Evolutionary conservation across 2,888 invertebrate genomes (phyloP), one percentile per base, ranked within the genome.

Genomic region (Meteorus colon): DNA sequence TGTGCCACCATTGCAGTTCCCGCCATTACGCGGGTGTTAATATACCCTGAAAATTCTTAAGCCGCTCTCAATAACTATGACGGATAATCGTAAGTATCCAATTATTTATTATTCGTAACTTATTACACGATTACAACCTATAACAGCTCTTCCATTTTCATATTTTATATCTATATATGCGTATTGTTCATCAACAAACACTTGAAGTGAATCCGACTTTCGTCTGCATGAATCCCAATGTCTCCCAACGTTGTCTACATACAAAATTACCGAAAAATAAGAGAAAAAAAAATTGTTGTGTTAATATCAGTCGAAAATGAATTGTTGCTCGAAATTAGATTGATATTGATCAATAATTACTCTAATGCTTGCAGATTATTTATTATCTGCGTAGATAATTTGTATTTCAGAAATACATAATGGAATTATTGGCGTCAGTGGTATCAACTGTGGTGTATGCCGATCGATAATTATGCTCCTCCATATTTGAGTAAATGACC

Each of bases 81-180:
- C 88, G 81, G 89, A 89, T 76, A 88, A 84, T 80, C 89, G 89
- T 89, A 83, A 88, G 89, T 88, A 81, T 12, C 48, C 2, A 16
- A 68, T 66, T 70, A 72, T 45, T 41, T 34, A 29, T 51, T 14
- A 48, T 75, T 24, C 24, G 24, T 24, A 24, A 24, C 51, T n/a
- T 12, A 6, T 51, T 24, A 16, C 29, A 5, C 10, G 19, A 55
- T 37, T 34, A 48, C 6, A 65, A 41, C 16, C 31, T 10, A 12
- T 0, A 34, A 6, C 14, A 12, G 16, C 2, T 27, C 37, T 4
- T 5, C 6, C 16, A 34, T 34, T 37, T 19, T 1, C n/a, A 60
- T 41, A 8, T 45, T n/a, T 48, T 12, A 31, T 16, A 62, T 62
- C 14, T 4, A 60, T 24, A 19, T 24, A 12, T 29, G n/a, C 29